phyloP scores from a whole-genome alignment of 2,797 vertebrate species.

The Heterohyrax brucei region DNA sequence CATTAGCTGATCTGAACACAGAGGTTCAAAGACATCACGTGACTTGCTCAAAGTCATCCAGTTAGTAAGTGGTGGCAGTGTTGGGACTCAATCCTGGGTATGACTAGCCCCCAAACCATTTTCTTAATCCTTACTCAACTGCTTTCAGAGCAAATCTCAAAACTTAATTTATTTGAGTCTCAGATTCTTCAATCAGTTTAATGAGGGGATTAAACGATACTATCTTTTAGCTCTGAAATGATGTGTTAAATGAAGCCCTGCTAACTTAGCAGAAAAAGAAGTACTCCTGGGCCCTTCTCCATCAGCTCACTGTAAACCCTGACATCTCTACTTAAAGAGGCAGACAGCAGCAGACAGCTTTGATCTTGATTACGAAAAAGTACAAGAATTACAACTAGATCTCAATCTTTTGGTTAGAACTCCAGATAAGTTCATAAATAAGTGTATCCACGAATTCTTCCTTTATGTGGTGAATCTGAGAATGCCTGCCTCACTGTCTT shows the following conservation, averaged over 20 bases:
- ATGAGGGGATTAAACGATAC: conserved; percentile 21
- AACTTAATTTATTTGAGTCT: conserved; percentile 51
- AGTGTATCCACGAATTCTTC: conserved; percentile 27
- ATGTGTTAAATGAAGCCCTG: conserved; percentile 49
- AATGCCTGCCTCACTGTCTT: background rate
- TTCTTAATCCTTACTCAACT: conserved; percentile 54
- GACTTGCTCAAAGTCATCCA: background rate
- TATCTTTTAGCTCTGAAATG: conserved; percentile 45
- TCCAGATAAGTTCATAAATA: background rate
- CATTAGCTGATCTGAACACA: conserved; percentile 55
- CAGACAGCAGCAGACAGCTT: background rate
- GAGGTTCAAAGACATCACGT: background rate
- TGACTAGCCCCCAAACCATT: background rate
- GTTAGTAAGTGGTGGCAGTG: background rate
- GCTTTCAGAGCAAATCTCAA: conserved; percentile 39
- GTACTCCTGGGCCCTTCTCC: background rate
- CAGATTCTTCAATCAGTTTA: conserved; percentile 55
- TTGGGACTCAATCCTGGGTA: conserved; percentile 4
- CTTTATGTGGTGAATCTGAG: background rate
- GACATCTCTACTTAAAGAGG: background rate
- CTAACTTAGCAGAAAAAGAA: conserved; percentile 11
- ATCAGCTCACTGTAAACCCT: background rate
- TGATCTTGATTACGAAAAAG: conserved; percentile 10
- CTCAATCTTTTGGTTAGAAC: conserved; percentile 22
- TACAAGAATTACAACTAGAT: conserved; percentile 13